phyloP scores from a whole-genome alignment of 2,888 invertebrate genomes.

The Lasiommata megera region DNA sequence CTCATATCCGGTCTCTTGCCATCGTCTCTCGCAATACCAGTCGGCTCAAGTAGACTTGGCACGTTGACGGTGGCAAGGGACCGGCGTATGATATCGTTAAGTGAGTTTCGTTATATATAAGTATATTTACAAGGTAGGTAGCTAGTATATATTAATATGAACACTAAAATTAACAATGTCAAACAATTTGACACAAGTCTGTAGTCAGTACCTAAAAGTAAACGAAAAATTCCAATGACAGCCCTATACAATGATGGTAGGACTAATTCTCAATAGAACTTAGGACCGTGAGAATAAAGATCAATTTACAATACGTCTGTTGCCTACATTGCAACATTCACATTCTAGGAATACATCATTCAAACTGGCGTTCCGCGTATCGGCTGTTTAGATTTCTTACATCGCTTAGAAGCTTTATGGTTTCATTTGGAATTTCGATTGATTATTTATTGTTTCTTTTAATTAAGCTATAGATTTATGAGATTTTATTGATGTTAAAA shows the following conservation, averaged over 20 bases:
- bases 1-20: no score
- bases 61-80: no score
- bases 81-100: no score
- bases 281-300: background rate
- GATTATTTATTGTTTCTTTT: background rate
- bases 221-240: background rate
- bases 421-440: background rate
- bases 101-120: no score
- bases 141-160: background rate
- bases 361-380: background rate
- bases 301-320: background rate
- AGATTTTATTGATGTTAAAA: background rate
- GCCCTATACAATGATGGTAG: background rate
- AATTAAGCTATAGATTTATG: background rate
- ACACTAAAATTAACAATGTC: no score
- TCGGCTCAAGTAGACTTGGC: no score
- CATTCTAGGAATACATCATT: background rate
- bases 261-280: background rate
- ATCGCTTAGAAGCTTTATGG: background rate
- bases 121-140: no score
- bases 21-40: no score
- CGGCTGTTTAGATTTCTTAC: slow-evolving; percentile 4
- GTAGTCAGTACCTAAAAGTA: background rate
- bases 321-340: background rate
- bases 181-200: no score